Conservation (phyloP, 2,113 vertebrate genomes). For the Spea multiplicata region DNA sequence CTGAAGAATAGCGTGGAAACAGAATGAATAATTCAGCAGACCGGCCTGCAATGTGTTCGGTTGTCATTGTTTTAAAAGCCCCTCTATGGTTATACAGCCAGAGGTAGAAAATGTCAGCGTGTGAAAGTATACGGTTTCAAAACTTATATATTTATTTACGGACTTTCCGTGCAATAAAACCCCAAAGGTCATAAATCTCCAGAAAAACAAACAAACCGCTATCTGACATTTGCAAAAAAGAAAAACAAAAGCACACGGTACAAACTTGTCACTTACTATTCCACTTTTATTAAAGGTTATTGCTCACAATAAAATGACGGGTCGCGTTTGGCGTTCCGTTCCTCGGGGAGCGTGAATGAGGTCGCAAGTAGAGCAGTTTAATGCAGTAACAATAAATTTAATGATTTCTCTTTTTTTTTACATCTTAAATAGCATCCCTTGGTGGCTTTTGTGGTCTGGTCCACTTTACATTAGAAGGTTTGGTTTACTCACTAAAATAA, state of each 20-base stretch:
- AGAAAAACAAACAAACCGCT: background rate
- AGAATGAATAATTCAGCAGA: too few relatives aligned
- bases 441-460: too few relatives aligned
- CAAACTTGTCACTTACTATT: background rate
- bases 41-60: background rate
- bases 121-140: too few relatives aligned
- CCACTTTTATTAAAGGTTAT: background rate
- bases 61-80: background rate
- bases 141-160: too few relatives aligned
- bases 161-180: background rate
- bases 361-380: background rate
- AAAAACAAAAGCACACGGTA: background rate
- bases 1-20: too few relatives aligned
- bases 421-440: too few relatives aligned
- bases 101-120: background rate
- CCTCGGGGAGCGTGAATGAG: background rate
- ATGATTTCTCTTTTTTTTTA: too few relatives aligned
- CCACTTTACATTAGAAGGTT: too few relatives aligned
- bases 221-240: background rate
- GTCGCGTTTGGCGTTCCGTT: background rate
- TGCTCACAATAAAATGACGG: background rate
- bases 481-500: too few relatives aligned
- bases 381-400: too few relatives aligned
- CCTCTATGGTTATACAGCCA: background rate
- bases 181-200: background rate